Base-by-base conservation (phyloP, 2,888 invertebrate genomes). In the Spialia ferax region DNA sequence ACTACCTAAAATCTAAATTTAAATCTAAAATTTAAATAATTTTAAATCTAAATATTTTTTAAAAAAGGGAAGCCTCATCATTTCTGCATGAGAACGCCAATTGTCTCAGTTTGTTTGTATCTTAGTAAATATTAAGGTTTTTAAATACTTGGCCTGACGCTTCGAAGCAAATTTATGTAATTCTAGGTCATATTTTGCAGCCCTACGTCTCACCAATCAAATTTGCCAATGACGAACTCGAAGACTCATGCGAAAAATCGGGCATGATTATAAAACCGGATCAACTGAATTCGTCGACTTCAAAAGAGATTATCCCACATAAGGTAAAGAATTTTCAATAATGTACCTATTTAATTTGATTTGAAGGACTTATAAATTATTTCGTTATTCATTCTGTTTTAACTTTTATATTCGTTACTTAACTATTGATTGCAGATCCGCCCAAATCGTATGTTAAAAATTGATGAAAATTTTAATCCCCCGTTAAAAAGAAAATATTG, bases 141-240 rank as follows among this genome's bases (percentile, higher is more conserved):
- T 35, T 35, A 35, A 35, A 35, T 2, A 10, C 11, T 35, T 3
- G 7, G 2, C 32, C 11, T 20, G 10, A 18, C 20, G 10, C 42
- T 42, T 42, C 42, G 15, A 42, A 48, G 18, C 10, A 48, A 48
- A 48, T 48, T 67, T 55, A 67, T 67, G 83, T 74, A 88, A 91
- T 91, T 93, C 82, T 91, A 93, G 93, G 91, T 88, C 71, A 88
- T 89, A 84, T 88, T 89, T 93, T 93, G 88, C 93, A 93, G 93
- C 91, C 89, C 74, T 92, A 88, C 86, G 87, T 91, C 77, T 90
- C 86, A 71, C 93, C 92, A 77, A 84, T 92, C 83, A 88, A 87
- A 71, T 90, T 79, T 83, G 80, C 76, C 81, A 80, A 75, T 81
- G 86, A 89, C 59, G 82, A 80, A 15, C 76, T 77, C 35, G 78